These are phyloP conservation scores for Drosophila sulfurigaster DNA, from an alignment of 1,140 invertebrate genomes.

Conservation along the genomic window DNA sequence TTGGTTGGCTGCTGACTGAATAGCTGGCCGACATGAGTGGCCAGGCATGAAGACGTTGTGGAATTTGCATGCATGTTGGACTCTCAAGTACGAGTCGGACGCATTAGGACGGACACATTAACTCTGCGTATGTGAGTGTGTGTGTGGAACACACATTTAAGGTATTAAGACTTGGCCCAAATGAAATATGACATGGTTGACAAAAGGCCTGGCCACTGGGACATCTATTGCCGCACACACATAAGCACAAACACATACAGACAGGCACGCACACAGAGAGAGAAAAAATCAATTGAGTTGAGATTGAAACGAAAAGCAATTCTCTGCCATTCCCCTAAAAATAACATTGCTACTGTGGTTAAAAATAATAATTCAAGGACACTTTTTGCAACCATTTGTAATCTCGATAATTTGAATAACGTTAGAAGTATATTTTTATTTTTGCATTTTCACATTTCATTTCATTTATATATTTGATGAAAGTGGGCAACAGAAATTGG, in stretches of 20 bases:
- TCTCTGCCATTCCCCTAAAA: neutral
- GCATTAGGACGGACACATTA: constrained; percentile 71
- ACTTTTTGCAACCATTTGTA: too few relatives aligned
- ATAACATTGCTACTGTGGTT: too few relatives aligned
- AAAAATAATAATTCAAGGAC: too few relatives aligned
- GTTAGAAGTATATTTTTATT: too few relatives aligned
- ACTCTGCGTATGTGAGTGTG: constrained; percentile 37
- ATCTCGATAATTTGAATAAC: too few relatives aligned
- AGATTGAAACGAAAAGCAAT: neutral
- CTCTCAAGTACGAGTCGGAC: constrained; percentile 49
- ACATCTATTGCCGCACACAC: constrained; percentile 50
- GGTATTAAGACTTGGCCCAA: constrained; percentile 74
- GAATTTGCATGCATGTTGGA: constrained; percentile 73
- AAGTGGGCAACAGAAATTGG: too few relatives aligned
- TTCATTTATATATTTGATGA: too few relatives aligned
- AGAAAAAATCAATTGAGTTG: neutral
- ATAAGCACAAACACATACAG: constrained; percentile 34
- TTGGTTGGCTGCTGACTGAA: constrained; percentile 39
- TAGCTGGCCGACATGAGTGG: constrained; percentile 75
- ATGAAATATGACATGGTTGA: constrained; percentile 81
- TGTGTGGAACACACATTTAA: constrained; percentile 53
- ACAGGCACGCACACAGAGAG: constrained; percentile 4
- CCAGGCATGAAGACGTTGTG: constrained; percentile 78
- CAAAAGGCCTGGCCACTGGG: constrained; percentile 64
- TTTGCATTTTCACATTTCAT: too few relatives aligned